Percentiles rank a stretch among this genome's conserved stretches.
These are phyloP conservation scores for Latrodectus geometricus DNA, from an alignment of 1,140 invertebrate genomes.

Conservation along the genomic window DNA sequence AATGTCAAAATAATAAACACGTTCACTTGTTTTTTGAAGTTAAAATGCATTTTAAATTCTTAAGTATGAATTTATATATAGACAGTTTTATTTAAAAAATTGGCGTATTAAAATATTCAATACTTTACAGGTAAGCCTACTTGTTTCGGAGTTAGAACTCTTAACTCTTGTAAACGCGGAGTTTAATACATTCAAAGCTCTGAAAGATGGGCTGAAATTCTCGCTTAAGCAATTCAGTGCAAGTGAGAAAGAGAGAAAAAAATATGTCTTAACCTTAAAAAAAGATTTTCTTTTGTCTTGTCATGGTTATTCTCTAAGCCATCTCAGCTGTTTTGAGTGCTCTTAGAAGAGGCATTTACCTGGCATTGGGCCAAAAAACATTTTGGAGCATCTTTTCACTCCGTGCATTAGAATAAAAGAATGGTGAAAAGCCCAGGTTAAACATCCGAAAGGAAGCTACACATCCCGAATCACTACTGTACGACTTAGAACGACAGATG, in stretches of 20 bases:
- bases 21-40: too few species aligned
- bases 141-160: too few species aligned
- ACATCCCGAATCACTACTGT: constrained; percentile 40
- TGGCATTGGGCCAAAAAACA: constrained; percentile 29
- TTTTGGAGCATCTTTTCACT: constrained; percentile 16
- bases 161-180: too few species aligned
- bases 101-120: too few species aligned
- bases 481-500: constrained; percentile 5
- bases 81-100: too few species aligned
- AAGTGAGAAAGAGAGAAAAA: neutral
- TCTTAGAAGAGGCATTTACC: neutral
- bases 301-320: constrained; percentile 13
- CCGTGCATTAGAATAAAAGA: constrained; percentile 22
- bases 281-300: neutral
- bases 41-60: too few species aligned
- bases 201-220: neutral
- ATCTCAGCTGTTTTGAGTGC: constrained; percentile 8
- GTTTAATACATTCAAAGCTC: neutral
- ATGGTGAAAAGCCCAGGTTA: constrained; percentile 23
- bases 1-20: too few species aligned
- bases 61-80: too few species aligned
- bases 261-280: neutral
- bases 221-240: constrained; percentile 6
- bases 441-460: neutral
- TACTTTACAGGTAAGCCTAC: too few species aligned